Conservation (phyloP, 2,888 invertebrate species). For the Bedellia somnulentella region DNA sequence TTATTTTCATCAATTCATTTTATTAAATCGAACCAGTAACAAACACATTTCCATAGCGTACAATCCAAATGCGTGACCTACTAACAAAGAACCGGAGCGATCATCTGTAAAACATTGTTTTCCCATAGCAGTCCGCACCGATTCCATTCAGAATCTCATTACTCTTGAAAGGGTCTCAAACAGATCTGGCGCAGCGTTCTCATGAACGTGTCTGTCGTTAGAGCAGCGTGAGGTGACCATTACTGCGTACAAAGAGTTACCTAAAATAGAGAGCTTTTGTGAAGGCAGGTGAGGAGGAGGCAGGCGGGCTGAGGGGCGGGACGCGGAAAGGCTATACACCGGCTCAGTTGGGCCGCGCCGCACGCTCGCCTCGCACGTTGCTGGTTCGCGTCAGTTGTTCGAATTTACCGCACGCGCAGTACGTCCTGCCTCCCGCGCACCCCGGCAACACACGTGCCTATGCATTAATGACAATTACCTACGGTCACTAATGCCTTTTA, state of each 20-base stretch:
- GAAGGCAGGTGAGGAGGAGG: constrained; percentile 43
- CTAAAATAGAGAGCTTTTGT: constrained; percentile 62
- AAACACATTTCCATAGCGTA: no score
- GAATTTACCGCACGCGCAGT: constrained; percentile 1
- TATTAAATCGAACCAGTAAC: no score
- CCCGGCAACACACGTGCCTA: constrained; percentile 48
- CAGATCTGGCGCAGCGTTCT: constrained; percentile 57
- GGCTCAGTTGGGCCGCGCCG: constrained; percentile 55
- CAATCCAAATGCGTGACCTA: no score
- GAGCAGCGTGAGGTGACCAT: constrained; percentile 61
- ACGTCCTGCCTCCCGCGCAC: constrained; percentile 12
- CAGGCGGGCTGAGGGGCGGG: constrained; percentile 43
- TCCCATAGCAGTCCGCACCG: constrained; percentile 36
- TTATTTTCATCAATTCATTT: no score
- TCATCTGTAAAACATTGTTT: constrained; percentile 37
- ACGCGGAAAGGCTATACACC: constrained; percentile 47
- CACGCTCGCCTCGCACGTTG: constrained; percentile 50
- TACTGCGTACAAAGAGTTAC: constrained; percentile 59
- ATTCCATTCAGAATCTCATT: constrained; percentile 60
- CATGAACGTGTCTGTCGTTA: constrained; percentile 60
- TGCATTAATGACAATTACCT: constrained; percentile 16
- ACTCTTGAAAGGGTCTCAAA: constrained; percentile 51
- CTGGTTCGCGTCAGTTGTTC: constrained; percentile 18
- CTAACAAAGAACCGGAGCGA: constrained; percentile 34
- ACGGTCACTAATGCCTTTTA: constrained; percentile 16